Evolutionary conservation across 2,113 vertebrate genomes (phyloP).

Genomic region (Nothoprocta pentlandii): DNA sequence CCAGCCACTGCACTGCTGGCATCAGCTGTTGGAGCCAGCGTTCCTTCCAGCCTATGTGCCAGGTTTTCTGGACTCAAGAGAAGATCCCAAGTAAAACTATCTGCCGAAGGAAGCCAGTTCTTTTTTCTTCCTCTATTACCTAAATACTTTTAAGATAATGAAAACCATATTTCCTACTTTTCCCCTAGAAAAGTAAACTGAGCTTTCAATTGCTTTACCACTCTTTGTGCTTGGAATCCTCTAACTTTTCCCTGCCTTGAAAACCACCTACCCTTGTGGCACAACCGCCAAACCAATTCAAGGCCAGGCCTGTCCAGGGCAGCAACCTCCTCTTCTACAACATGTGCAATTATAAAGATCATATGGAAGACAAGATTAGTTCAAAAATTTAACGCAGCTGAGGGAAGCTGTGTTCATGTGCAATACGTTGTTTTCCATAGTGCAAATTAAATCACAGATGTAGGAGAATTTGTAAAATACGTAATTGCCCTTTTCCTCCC

Average conservation of each 20-base stretch:
- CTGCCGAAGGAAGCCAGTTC: background rate
- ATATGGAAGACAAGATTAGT: background rate
- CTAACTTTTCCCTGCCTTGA: background rate
- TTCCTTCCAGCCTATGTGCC: background rate
- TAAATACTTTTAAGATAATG: background rate
- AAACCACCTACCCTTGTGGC: background rate
- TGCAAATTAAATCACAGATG: background rate
- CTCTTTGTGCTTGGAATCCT: background rate
- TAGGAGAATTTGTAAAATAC: background rate
- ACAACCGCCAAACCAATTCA: background rate
- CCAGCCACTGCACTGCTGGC: background rate
- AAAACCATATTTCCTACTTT: accelerated
- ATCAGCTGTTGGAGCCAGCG: background rate
- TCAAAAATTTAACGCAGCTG: background rate
- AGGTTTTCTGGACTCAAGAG: background rate
- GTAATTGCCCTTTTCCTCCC: background rate
- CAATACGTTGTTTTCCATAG: background rate
- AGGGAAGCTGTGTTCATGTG: background rate
- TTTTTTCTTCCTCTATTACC: background rate
- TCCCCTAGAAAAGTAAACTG: background rate
- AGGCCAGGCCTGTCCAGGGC: background rate
- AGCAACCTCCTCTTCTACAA: background rate
- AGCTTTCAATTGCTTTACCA: background rate
- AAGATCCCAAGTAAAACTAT: background rate
- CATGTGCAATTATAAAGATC: background rate